Base-by-base conservation (phyloP, 2,113 vertebrate species). In the Pomatostomus ruficeps region DNA sequence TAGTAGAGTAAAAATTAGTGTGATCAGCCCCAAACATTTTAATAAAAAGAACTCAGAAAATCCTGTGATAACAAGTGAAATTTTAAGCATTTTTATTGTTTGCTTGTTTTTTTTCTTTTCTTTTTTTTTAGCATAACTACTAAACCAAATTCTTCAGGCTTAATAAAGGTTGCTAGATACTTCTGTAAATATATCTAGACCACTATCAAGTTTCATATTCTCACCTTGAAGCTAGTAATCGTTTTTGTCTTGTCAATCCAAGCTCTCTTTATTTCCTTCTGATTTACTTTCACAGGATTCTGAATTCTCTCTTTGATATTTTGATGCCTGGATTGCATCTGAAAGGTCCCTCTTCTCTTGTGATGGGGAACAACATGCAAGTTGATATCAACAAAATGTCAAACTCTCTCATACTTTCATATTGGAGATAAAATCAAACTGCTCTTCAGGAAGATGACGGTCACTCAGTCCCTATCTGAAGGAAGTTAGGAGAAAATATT, bases 11-110 rank as follows among this genome's bases (percentile, higher is more conserved):
- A 83, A 93, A 83, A 71, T 51, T 38, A 81, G 19, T 51, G 7
- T n/a, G 31, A 55, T 71, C 2, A 8, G 2, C 2, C 28, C 22
- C 4, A 57, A 20, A 9, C 0, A 1, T 57, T 85, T 72, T 40
- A 82, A 40, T 17, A 63, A 46, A 31, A 91, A 59, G 17, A 75
- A 2, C 22, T 79, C 17, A 57, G 6, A 52, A 83, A 82, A 40
- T 79, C 10, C 36, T 62, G 12, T 24, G 23, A 15, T 40, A 86
- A 62, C 10, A 77, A 31, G 9, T 28, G 15, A 67, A 45, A 71
- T 43, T 73, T 45, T 22, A 65, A 51, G 8, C 2, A 16, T 59
- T 75, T 45, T 12, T 6, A 6, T 45, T 51, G 49, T n/a, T n/a
- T n/a, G 26, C 15, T 2, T 3, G 12, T 43, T 19, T 73, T 29